Evolutionary conservation across 2,797 vertebrate genomes (phyloP), one percentile per base, ranked within the genome.

Genomic region (Carapus acus): DNA sequence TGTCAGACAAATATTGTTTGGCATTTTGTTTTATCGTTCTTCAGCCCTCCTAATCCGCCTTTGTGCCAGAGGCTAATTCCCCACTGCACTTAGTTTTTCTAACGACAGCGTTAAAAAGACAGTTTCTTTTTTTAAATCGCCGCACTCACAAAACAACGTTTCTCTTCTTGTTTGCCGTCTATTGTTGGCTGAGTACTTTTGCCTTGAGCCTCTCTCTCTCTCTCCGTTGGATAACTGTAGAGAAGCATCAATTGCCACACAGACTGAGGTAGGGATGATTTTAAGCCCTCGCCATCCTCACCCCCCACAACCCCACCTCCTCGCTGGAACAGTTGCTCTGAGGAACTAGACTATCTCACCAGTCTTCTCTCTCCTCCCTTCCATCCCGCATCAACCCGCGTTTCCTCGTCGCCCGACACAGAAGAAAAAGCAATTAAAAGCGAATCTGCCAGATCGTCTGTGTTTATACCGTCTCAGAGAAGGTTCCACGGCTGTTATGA

Each of bases 401-500:
- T 29, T 23, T 38, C 51, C 24, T 58, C 29, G 41, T 49, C 33
- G 19, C 51, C 18, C 27, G 43, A 50, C 69, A 48, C 54, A 61
- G 43, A 57, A 54, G 36, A 62, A 41, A 69, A 77, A 56, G 69
- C 74, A 79, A 76, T 85, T 82, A 74, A 72, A 74, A 66, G 41
- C 42, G 43, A 75, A 60, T 64, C 69, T 67, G 54, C 60, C 44
- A 44, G 63, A 67, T 74, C 54, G 67, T 61, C 64, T 57, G 21
- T 67, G 61, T 76, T 71, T 71, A 56, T 75, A 39, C 41, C 57
- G 43, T 70, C 62, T 60, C 55, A 29, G 29, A 61, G 45, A 66
- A 73, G 63, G 55, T 74, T 76, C n/a, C 49, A 14, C 7, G 57
- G 62, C 59, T 69, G 54, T 76, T 74, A 31, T 66, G 42, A 64